Base-by-base conservation (phyloP, 1,140 invertebrate species). In the Temnothorax nylanderi region DNA sequence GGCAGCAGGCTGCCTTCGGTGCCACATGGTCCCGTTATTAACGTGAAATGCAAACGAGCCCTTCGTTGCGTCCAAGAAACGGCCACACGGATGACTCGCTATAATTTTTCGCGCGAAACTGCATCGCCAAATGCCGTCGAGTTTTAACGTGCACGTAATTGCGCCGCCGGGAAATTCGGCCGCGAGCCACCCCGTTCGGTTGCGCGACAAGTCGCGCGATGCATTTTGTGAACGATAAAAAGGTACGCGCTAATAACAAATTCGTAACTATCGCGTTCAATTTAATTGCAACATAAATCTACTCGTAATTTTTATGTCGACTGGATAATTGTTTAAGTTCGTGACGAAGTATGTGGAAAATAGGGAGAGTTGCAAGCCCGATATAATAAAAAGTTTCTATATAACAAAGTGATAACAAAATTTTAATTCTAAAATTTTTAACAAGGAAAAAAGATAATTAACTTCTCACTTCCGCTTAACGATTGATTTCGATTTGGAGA, bases 11-110 rank as follows among this genome's bases (percentile, higher is more conserved):
- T 80, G 88, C 74, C 72, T 86, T 75, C 82, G 49, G 87, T 85
- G 80, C 89, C 90, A 86, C 90, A 88, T 90, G 87, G 84, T 91
- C 84, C 84, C 75, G 90, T 91, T 90, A 91, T 91, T 87, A 91
- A 91, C 89, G 89, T 86, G 87, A 90, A 88, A 88, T 88, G 87
- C 90, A 91, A 88, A 90, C 84, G 87, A 91, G 84, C 75, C 89
- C 84, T 90, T 89, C 89, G 85, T 89, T 90, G 81, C 85, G 87
- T 89, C 72, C 85, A 89, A 89, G 87, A 69, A 89, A 89, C 85
- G 78, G 58, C 85, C 65, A 58, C 34, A 47, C 65, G 77, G 65
- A 87, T 81, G 78, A 82, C 72, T 80, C 51, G 58, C 65, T 67
- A 74, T 90, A 89, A 89, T 90, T 90, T 89, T 88, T 88, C 65